Evolutionary conservation across 2,797 vertebrate species (phyloP), one percentile per base, ranked within the genome.

Genomic region (Muscicapa comitata): DNA sequence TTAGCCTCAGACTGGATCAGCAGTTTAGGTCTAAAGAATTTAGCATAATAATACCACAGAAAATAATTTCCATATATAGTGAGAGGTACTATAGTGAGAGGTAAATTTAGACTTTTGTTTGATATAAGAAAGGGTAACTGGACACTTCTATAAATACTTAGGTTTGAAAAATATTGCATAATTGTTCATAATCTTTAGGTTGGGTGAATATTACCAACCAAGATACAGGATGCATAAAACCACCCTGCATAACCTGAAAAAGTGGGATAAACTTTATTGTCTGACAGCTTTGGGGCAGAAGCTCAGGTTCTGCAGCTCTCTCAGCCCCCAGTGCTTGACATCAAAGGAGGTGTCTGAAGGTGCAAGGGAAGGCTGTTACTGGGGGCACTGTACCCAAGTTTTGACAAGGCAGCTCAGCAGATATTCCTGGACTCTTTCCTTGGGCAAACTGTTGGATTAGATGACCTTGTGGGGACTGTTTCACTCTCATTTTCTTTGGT

Each of bases 261-360:
- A 58, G 38, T 38, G 55, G 37, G 31, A 81, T 55, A 66, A 78
- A 73, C 19, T 37, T 53, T 58, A 24, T 17, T 50, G 25, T 70
- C 10, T 38, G 38, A 40, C 10, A 76, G 66, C 17, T 63, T 48
- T 37, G 70, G 62, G 21, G 37, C 35, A 84, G 66, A 72, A 71
- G 15, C 55, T 90, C 37, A 83, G 43, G 28, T 68, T 26, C 43
- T 45, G 6, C 47, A 82, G n/a, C 33, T 62, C 42, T 38, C 11
- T 51, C 21, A 61, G 33, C 21, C 35, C 4, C 0, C 31, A 40
- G 13, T 0, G 1, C 17, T 54, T 61, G 26, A 57, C 11, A 42
- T 29, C 50, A 62, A 58, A 77, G 24, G 6, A 42, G 11, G 25
- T 54, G 29, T 54, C 42, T 88, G 38, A 45, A 70, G 31, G 51